Evolutionary conservation across 2,113 vertebrate species (phyloP).

Genomic region (Lophochroa leadbeateri): DNA sequence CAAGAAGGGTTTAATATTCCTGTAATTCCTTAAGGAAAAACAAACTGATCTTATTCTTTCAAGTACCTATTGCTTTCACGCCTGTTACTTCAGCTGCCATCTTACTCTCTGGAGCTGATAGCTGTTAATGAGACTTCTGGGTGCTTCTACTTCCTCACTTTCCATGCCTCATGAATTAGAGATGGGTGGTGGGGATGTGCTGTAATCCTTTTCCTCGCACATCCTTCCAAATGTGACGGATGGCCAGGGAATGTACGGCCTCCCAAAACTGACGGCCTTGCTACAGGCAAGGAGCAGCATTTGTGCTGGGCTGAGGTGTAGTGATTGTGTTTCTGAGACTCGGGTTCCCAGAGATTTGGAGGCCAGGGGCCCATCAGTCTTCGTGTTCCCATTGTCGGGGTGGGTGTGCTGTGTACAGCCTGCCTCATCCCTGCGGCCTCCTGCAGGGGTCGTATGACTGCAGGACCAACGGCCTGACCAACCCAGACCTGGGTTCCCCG

Average conservation of each 20-base stretch:
- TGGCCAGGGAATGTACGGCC: neutral
- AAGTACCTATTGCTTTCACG: constrained; percentile 40
- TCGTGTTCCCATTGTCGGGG: neutral
- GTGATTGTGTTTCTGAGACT: neutral
- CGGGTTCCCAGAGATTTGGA: accelerated
- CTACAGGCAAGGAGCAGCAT: neutral
- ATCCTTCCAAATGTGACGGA: neutral
- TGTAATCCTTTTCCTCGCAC: neutral
- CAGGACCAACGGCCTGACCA: no score
- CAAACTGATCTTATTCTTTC: constrained; percentile 50
- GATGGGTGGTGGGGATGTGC: neutral
- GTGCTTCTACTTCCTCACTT: neutral
- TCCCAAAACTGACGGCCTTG: neutral
- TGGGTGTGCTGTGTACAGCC: neutral
- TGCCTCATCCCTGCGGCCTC: neutral
- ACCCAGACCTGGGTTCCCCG: neutral
- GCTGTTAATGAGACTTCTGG: neutral
- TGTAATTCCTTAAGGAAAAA: constrained; percentile 66
- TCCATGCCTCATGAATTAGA: neutral
- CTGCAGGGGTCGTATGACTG: neutral
- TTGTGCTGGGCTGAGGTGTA: neutral
- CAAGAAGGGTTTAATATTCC: constrained; percentile 55
- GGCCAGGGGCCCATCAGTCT: neutral
- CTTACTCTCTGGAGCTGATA: neutral
- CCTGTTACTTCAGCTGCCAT: constrained; percentile 34